Base-by-base conservation (phyloP, 2,888 invertebrate species). In the Drosophila anceps region DNA sequence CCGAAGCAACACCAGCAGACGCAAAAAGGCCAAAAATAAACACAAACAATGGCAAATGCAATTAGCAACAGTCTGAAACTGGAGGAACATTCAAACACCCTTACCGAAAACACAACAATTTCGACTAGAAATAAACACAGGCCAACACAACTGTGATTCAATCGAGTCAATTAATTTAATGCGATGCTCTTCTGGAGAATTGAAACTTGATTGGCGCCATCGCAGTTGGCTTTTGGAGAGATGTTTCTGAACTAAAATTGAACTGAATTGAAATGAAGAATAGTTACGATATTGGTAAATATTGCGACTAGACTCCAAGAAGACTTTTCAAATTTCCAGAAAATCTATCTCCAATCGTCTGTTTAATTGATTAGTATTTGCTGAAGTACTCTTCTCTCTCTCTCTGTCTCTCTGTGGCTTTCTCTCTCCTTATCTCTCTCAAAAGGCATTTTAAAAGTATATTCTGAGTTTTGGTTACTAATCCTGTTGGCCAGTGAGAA, bases 41-140 rank as follows among this genome's bases (percentile, higher is more conserved):
- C 66, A 71, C 69, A 75, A 73, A 66, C 76, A 70, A 55, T 54
- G 61, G 50, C 55, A 65, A 74, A 54, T 53, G 65, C 53, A 71
- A 62, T 69, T 78, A 70, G 57, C 58, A 63, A 68, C 24, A 54
- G 44, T 43, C 46, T 27, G 59, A 48, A 59, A 59, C 37, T 31
- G 48, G 18, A 29, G 8, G 61, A 66, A 53, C n/a, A 33, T 35
- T 35, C 27, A 41, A 59, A 64, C 57, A 61, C 59, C 50, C 54
- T 72, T 39, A 29, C 27, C 35, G 13, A 35, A 35, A 18, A 8
- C 48, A 4, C n/a, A 55, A 24, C 31, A 24, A n/a, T 1, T 31
- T 7, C 13, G n/a, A 35, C 15, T 37, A 41, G 8, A 4, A 63
- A 60, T 57, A 59, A 66, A 29, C 73, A 73, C 48, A 4, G 48